Evolutionary conservation across 2,888 invertebrate species (phyloP).

Genomic region (Plebejus argus): DNA sequence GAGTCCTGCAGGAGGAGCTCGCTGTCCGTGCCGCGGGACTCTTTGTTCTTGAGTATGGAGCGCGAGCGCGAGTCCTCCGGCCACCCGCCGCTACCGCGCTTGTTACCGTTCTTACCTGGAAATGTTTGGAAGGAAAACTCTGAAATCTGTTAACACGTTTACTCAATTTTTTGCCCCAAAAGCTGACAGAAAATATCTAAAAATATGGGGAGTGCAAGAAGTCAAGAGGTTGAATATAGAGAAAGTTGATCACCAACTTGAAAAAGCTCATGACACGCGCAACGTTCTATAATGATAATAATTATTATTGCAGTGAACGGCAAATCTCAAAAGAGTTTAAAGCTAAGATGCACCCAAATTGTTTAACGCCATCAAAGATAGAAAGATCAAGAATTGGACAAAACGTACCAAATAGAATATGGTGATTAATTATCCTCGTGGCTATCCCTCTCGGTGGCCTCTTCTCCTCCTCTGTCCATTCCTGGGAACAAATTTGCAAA

Average conservation of each 20-base stretch:
- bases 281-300: no score
- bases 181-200: no score
- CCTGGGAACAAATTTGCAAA: constrained; percentile 54
- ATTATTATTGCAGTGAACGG: background rate
- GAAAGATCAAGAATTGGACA: background rate
- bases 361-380: no score
- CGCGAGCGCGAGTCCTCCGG: constrained; percentile 74
- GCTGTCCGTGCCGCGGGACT: constrained; percentile 77
- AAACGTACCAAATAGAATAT: constrained; percentile 75
- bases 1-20: constrained; percentile 76
- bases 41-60: constrained; percentile 78
- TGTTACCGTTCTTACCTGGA: constrained; percentile 75
- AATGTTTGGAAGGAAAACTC: background rate
- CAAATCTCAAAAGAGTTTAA: background rate
- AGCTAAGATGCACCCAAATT: background rate
- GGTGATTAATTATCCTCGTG: constrained; percentile 79
- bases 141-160: background rate
- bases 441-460: constrained; percentile 77
- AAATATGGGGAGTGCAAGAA: no score
- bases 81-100: constrained; percentile 67
- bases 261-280: no score
- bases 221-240: no score
- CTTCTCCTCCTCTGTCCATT: constrained; percentile 79
- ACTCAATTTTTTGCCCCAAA: no score
- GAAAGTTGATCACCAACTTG: no score